Conservation (phyloP, 2,888 invertebrate genomes). For the Bruchidius siliquastri region DNA sequence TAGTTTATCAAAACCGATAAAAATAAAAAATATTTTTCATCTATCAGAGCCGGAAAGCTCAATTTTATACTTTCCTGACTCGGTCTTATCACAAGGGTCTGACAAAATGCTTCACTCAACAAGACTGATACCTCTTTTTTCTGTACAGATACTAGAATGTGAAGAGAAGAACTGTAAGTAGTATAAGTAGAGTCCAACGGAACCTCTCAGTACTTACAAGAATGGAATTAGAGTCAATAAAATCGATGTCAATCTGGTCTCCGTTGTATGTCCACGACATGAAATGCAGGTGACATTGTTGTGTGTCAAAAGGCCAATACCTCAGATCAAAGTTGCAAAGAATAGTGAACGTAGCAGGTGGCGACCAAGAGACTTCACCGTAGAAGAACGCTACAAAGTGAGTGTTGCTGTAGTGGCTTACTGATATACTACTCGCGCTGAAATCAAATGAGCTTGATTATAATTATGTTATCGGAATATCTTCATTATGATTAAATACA, state of each 20-base stretch:
- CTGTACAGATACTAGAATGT: too few relatives aligned
- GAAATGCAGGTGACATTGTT: conserved; percentile 61
- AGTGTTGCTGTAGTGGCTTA: conserved; percentile 58
- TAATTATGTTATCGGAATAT: too few relatives aligned
- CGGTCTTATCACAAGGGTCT: too few relatives aligned
- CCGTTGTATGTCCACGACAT: conserved; percentile 69
- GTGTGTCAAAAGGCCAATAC: conserved; percentile 73
- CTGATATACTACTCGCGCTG: conserved; percentile 57
- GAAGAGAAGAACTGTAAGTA: too few relatives aligned
- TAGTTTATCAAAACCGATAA: too few relatives aligned
- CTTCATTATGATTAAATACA: too few relatives aligned
- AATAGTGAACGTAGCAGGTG: conserved; percentile 62
- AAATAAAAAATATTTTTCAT: too few relatives aligned
- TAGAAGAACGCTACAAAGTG: conserved; percentile 50
- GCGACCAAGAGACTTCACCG: conserved; percentile 61
- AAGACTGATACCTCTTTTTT: too few relatives aligned
- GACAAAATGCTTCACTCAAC: too few relatives aligned
- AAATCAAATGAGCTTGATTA: conserved; percentile 20
- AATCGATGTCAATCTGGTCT: conserved; percentile 53
- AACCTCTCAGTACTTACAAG: not conserved
- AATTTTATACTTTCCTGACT: too few relatives aligned
- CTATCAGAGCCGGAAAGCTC: too few relatives aligned
- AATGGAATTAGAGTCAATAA: not conserved
- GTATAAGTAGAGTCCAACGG: too few relatives aligned
- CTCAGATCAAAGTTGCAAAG: conserved; percentile 63